Percentiles rank a stretch among this genome's conserved stretches.
These are phyloP conservation scores for Eubasilissa regina DNA, from an alignment of 1,140 invertebrate genomes.

Conservation along the genomic window DNA sequence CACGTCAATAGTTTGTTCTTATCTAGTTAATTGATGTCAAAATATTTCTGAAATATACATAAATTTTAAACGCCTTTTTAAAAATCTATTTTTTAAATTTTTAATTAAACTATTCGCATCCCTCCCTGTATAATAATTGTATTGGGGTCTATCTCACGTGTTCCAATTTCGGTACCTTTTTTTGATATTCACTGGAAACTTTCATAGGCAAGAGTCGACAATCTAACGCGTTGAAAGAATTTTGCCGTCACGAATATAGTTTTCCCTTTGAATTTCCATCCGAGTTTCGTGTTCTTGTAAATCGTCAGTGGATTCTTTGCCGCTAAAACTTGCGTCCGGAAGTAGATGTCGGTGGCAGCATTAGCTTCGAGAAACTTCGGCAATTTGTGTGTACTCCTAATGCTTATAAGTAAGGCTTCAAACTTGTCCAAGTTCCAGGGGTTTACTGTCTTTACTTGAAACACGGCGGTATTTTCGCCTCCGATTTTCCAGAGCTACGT, in stretches of 20 bases:
- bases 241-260: background rate
- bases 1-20: no score
- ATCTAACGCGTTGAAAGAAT: background rate
- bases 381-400: constrained; percentile 58
- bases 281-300: constrained; percentile 36
- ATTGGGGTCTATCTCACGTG: background rate
- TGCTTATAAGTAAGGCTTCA: constrained; percentile 52
- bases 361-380: constrained; percentile 54
- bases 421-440: constrained; percentile 50
- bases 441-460: constrained; percentile 38
- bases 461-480: constrained; percentile 14
- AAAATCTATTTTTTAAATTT: no score
- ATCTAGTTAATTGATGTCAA: no score
- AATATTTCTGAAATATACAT: no score
- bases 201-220: no score
- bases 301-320: constrained; percentile 22
- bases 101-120: background rate
- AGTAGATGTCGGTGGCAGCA: constrained; percentile 54
- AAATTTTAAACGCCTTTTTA: no score
- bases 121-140: background rate
- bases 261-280: constrained; percentile 18
- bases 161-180: background rate
- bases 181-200: no score
- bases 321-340: constrained; percentile 53
- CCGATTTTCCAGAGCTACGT: constrained; percentile 13